These are phyloP conservation scores for Ictidomys tridecemlineatus DNA, from an alignment of 2,113 vertebrate species.

Conservation along the genomic window DNA sequence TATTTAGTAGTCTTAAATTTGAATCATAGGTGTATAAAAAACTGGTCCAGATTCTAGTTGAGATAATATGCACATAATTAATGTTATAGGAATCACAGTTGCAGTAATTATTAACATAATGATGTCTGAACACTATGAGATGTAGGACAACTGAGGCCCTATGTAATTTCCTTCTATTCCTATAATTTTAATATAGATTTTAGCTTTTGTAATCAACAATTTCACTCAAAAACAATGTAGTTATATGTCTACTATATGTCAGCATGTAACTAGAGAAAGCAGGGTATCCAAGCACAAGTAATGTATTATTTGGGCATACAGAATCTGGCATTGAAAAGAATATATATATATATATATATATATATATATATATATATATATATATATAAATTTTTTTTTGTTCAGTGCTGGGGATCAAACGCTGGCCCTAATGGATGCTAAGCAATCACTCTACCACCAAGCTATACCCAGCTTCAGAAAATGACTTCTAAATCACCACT, in stretches of 20 bases:
- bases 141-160: slow-evolving; percentile 15
- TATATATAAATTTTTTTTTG: too few relatives aligned
- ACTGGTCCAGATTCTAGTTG: slow-evolving; percentile 7
- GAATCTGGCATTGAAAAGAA: not conserved
- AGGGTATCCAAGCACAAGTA: not conserved
- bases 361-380: not conserved
- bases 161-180: slow-evolving; percentile 55
- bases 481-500: too few relatives aligned
- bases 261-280: not conserved
- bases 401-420: not conserved
- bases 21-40: slow-evolving; percentile 53
- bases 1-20: not conserved
- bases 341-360: too few relatives aligned
- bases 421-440: not conserved
- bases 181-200: slow-evolving; percentile 61
- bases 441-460: not conserved
- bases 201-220: slow-evolving; percentile 56
- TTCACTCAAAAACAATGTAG: slow-evolving; percentile 46
- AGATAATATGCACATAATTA: not conserved
- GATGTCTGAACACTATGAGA: slow-evolving; percentile 35
- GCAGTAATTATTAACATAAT: slow-evolving; percentile 29
- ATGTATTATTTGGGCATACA: not conserved
- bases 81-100: slow-evolving; percentile 36
- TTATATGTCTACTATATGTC: not conserved
- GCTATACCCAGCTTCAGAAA: not conserved